Percentiles rank a stretch among this genome's conserved stretches.
Evolutionary conservation across 2,888 invertebrate genomes (phyloP).

Genomic region (Oligia latruncula): DNA sequence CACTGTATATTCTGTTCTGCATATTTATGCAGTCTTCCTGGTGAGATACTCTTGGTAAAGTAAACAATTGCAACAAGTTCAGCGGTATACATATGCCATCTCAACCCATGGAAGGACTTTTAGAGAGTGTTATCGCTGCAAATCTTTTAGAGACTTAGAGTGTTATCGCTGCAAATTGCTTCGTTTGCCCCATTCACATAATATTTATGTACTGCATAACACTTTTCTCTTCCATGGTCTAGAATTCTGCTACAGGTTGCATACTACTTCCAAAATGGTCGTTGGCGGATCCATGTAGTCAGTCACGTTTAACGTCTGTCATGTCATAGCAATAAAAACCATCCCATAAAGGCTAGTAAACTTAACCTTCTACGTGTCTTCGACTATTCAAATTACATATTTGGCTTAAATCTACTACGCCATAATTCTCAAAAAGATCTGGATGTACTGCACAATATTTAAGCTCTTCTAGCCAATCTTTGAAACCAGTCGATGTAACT

Average conservation of each 20-base stretch:
- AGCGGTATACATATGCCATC: background rate
- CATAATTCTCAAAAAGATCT: background rate
- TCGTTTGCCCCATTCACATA: background rate
- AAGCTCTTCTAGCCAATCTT: background rate
- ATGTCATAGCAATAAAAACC: constrained; percentile 5
- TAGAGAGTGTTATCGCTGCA: constrained; percentile 1
- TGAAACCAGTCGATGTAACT: background rate
- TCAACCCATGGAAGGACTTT: background rate
- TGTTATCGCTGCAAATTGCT: constrained; percentile 13
- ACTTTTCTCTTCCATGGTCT: background rate
- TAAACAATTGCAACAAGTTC: background rate
- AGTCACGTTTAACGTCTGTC: background rate
- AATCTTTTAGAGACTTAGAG: constrained; percentile 1
- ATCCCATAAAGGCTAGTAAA: constrained; percentile 1
- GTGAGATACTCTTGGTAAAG: background rate
- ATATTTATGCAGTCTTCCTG: background rate
- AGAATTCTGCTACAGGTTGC: background rate
- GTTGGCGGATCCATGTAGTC: background rate
- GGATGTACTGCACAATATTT: background rate
- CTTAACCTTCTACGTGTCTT: no score
- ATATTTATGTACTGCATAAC: background rate
- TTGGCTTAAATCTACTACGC: background rate
- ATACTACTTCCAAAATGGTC: constrained; percentile 13
- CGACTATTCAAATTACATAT: background rate
- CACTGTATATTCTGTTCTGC: background rate